Percentiles rank a stretch among this genome's conserved stretches.
Evolutionary conservation across 2,797 vertebrate genomes (phyloP).

Genomic region (Tadarida brasiliensis): DNA sequence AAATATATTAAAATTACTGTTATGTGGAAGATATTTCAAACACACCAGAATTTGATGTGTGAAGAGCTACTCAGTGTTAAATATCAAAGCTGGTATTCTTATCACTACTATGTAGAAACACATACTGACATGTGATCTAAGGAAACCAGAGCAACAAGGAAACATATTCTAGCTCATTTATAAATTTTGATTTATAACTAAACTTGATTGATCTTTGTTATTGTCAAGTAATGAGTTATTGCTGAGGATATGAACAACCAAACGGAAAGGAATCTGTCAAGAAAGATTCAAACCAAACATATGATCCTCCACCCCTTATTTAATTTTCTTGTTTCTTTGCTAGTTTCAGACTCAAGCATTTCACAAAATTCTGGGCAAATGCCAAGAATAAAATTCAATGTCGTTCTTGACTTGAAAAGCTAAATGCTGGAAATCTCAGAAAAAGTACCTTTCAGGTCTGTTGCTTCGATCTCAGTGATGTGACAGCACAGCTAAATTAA

Average conservation of each 20-base stretch:
- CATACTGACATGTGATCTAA: neutral
- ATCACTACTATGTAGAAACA: neutral
- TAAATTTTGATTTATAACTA: conserved; percentile 26
- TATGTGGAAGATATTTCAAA: neutral
- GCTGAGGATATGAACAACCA: neutral
- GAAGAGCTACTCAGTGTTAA: too few species aligned
- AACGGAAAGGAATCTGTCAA: neutral
- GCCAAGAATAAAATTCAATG: conserved; percentile 32
- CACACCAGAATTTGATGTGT: too few species aligned
- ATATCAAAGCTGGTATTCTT: neutral
- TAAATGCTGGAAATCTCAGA: neutral
- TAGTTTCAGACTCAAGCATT: neutral
- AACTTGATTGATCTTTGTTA: neutral
- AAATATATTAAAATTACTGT: neutral
- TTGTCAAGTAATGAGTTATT: conserved; percentile 15
- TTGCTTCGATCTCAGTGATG: neutral
- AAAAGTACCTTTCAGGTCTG: neutral
- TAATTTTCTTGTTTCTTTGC: conserved; percentile 30
- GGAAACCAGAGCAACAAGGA: neutral
- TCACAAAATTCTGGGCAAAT: conserved; percentile 36
- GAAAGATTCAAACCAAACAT: neutral
- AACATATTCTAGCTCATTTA: neutral
- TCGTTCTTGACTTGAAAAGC: conserved; percentile 9
- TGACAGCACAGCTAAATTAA: neutral
- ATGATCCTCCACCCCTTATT: neutral